Percentiles rank a stretch among this genome's conserved stretches.
Evolutionary conservation across 2,113 vertebrate species (phyloP).

Genomic region (Microtus ochrogaster): DNA sequence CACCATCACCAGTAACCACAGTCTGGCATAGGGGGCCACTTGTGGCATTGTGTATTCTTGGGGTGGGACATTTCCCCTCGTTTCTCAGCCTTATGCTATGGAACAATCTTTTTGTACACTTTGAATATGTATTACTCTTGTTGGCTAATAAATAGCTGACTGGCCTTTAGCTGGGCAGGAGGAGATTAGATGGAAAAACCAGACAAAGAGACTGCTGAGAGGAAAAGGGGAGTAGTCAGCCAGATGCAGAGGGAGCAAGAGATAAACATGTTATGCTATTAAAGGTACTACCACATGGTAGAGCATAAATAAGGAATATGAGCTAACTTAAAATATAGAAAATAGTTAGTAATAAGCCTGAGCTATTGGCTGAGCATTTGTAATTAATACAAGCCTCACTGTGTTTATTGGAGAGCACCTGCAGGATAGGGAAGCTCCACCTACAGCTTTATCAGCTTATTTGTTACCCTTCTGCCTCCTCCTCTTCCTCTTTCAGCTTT

Average conservation of each 20-base stretch:
- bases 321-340: neutral
- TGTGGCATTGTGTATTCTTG: neutral
- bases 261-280: neutral
- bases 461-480: neutral
- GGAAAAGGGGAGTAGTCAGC: neutral
- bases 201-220: neutral
- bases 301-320: neutral
- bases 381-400: neutral
- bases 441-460: neutral
- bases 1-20: neutral
- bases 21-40: neutral
- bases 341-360: neutral
- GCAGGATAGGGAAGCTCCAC: neutral
- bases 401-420: neutral
- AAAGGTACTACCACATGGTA: neutral
- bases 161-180: neutral
- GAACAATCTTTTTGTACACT: neutral
- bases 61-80: neutral
- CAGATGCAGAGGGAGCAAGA: neutral
- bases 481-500: neutral
- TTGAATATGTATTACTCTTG: neutral
- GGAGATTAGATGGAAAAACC: neutral
- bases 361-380: neutral
- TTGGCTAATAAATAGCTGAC: neutral
- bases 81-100: neutral